Evolutionary conservation across 2,113 vertebrate genomes (phyloP), one percentile per base, ranked within the genome.

Genomic region (Pterocles gutturalis): DNA sequence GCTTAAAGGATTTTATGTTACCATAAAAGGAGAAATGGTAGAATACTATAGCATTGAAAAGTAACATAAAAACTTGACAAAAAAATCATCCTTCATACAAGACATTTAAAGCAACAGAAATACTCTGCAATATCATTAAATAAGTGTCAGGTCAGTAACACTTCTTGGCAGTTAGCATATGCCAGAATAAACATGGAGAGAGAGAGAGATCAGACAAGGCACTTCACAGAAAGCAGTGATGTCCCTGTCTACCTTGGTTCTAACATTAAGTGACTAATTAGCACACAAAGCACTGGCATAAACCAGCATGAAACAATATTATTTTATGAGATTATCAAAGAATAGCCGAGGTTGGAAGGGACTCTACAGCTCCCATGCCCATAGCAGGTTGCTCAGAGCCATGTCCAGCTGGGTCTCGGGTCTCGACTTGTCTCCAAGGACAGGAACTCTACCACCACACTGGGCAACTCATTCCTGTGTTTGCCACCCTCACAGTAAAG

Each of bases 101-200:
- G 78, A 64, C 38, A 72, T 87, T 72, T 61, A 88, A 79, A 95
- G 85, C 53, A 83, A 90, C 33, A 90, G 34, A 85, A 93, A 76
- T 57, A 72, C 62, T 76, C 53, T 61, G 34, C 43, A 80, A 18
- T 69, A 65, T 55, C 70, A 62, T 69, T 79, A 94, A 87, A 55
- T 5, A 84, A 87, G 70, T n/a, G 80, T 12, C 84, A 69, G 36
- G n/a, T 69, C 76, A 87, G 67, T 43, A 83, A 76, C 53, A 60
- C 22, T 79, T 75, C 49, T 70, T 76, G 80, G 61, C 87, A 96
- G 65, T 34, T 43, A 46, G 28, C n/a, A 57, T 13, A 58, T 13
- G 57, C 33, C 61, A 90, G 89, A 81, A 92, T 17, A 95, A 75
- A 89, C 13, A 87, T 9, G 57, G 41, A 75, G 45, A 61, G 41